These are phyloP conservation scores for Idaea biselata DNA, from an alignment of 2,888 invertebrate species.

Conservation along the genomic window DNA sequence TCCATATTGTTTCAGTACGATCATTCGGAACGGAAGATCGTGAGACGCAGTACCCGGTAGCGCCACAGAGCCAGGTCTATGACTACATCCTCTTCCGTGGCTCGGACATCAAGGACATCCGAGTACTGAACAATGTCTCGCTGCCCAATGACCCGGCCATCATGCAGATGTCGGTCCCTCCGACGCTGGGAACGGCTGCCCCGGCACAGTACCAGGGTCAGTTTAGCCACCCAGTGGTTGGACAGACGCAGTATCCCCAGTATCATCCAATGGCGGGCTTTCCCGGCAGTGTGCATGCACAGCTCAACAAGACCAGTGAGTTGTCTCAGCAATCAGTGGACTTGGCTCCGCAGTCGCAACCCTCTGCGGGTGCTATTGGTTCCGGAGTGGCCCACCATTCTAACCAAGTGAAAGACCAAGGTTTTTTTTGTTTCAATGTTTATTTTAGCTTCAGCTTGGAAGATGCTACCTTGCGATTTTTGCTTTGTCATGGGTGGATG, in stretches of 20 bases:
- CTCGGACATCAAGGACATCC: constrained; percentile 98
- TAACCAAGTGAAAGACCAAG: constrained; percentile 81
- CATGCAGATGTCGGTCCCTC: constrained; percentile 92
- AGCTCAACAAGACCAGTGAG: constrained; percentile 78
- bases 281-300: constrained; percentile 68
- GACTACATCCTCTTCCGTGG: constrained; percentile 99
- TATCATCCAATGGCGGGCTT: constrained; percentile 79
- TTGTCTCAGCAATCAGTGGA: constrained; percentile 75
- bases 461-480: constrained; percentile 74
- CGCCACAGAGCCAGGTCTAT: constrained; percentile 98
- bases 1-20: constrained; percentile 88
- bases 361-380: constrained; percentile 66
- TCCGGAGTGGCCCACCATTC: constrained; percentile 69
- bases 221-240: constrained; percentile 87
- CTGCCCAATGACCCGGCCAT: constrained; percentile 99
- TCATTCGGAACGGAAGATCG: constrained; percentile 99
- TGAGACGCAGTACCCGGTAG: constrained; percentile 96
- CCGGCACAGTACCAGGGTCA: constrained; percentile 82
- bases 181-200: constrained; percentile 83
- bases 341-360: constrained; percentile 56
- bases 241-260: constrained; percentile 74
- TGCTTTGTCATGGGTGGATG: constrained; percentile 41
- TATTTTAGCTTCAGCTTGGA: constrained; percentile 58
- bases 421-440: constrained; percentile 56
- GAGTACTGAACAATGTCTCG: constrained; percentile 94